Percentiles rank a stretch among this genome's conserved stretches.
Conservation (phyloP, 2,888 invertebrate genomes). For the Lordiphosa andalusiaca region DNA sequence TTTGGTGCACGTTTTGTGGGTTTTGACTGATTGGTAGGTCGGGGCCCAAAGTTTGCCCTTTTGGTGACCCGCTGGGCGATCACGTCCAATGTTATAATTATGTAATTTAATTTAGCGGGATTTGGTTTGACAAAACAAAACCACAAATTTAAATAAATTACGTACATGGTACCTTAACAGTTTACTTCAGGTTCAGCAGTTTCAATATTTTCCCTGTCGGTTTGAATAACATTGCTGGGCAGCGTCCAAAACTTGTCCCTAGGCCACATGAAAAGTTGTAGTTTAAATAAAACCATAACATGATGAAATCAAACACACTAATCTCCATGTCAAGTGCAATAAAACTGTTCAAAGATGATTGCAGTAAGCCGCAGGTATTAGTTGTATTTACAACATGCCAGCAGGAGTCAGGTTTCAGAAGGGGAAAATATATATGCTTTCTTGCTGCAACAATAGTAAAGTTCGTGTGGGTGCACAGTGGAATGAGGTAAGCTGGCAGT, state of each 20-base stretch:
- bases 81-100: constrained; percentile 51
- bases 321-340: constrained; percentile 16
- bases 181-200: no score
- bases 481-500: background rate
- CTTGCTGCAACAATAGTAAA: background rate
- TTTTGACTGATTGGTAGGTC: constrained; percentile 26
- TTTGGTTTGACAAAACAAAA: no score
- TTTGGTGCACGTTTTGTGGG: constrained; percentile 18
- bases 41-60: constrained; percentile 5
- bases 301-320: constrained; percentile 25
- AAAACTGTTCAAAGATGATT: background rate
- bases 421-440: background rate
- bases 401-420: constrained; percentile 16
- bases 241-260: constrained; percentile 15
- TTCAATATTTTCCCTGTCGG: constrained; percentile 19
- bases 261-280: no score
- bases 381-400: constrained; percentile 4
- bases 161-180: no score
- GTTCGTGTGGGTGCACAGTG: background rate
- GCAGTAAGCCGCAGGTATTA: constrained; percentile 4
- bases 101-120: constrained; percentile 54
- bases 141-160: no score
- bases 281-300: constrained; percentile 19
- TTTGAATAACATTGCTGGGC: constrained; percentile 26
- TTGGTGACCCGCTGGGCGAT: constrained; percentile 18